These are phyloP conservation scores for Phyllotis vaccarum DNA, from an alignment of 2,797 vertebrate genomes.

Conservation along the genomic window DNA sequence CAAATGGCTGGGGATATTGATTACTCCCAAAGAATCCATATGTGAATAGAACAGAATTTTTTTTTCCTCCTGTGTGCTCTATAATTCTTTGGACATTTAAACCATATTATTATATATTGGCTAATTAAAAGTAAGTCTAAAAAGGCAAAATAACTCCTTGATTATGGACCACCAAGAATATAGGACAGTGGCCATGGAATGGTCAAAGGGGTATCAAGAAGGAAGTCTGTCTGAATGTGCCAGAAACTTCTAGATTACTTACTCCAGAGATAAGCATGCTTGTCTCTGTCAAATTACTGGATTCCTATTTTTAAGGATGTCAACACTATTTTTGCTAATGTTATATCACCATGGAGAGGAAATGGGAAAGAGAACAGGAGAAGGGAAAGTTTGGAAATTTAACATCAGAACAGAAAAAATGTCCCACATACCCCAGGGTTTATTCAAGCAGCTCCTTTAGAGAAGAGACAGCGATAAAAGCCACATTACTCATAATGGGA, in stretches of 20 bases:
- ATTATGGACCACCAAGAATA: background rate
- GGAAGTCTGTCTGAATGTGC: background rate
- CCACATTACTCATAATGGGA: background rate
- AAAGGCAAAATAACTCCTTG: background rate
- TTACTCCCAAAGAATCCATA: background rate
- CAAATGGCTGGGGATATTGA: background rate
- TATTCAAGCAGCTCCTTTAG: no score
- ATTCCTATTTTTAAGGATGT: background rate
- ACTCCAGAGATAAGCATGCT: background rate
- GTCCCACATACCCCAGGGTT: background rate
- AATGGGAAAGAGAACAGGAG: background rate
- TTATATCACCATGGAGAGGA: background rate
- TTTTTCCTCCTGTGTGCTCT: background rate
- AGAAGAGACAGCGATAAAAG: background rate
- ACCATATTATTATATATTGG: background rate
- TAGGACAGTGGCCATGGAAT: background rate
- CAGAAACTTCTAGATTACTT: background rate
- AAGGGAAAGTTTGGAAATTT: background rate
- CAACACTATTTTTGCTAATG: background rate
- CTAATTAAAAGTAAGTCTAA: background rate
- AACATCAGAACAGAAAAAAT: conserved; percentile 41
- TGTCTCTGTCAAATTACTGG: background rate
- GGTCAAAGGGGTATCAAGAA: background rate
- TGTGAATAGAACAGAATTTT: background rate
- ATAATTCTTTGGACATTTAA: background rate